Conservation (phyloP, 2,113 vertebrate genomes). For the Blennius ocellaris region DNA sequence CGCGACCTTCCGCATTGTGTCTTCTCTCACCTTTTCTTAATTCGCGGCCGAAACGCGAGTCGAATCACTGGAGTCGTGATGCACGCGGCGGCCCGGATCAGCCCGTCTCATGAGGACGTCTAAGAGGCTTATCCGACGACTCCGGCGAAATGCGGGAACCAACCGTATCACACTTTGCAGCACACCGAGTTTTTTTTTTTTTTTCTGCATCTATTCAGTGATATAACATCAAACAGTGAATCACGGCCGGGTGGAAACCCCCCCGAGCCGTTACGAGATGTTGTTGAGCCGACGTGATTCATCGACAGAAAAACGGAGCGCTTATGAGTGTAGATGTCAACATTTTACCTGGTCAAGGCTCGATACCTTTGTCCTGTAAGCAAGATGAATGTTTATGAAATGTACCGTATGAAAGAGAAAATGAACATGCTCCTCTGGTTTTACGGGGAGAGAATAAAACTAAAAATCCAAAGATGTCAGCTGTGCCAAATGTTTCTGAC, state of each 20-base stretch:
- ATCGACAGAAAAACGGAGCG: neutral
- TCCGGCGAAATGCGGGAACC: neutral
- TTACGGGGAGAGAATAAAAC: too few species aligned
- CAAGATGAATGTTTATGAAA: neutral
- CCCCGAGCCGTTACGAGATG: neutral
- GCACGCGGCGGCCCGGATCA: slow-evolving; percentile 18
- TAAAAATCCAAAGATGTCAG: too few species aligned
- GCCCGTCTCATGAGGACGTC: slow-evolving; percentile 39
- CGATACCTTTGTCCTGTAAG: neutral
- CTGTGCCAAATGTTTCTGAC: too few species aligned
- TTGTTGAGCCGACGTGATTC: neutral
- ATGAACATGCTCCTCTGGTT: too few species aligned
- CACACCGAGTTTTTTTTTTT: neutral
- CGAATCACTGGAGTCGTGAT: neutral
- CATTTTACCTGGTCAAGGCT: neutral
- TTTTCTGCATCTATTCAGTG: slow-evolving; percentile 5
- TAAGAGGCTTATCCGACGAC: slow-evolving; percentile 41
- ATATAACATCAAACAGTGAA: neutral
- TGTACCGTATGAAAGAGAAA: too few species aligned
- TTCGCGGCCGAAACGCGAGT: neutral
- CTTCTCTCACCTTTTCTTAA: slow-evolving; percentile 13
- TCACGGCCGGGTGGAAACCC: neutral
- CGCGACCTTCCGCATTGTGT: neutral
- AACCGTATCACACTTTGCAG: neutral
- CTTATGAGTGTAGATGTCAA: neutral